Conservation (phyloP, 1,140 invertebrate species). For the Linepithema humile region DNA sequence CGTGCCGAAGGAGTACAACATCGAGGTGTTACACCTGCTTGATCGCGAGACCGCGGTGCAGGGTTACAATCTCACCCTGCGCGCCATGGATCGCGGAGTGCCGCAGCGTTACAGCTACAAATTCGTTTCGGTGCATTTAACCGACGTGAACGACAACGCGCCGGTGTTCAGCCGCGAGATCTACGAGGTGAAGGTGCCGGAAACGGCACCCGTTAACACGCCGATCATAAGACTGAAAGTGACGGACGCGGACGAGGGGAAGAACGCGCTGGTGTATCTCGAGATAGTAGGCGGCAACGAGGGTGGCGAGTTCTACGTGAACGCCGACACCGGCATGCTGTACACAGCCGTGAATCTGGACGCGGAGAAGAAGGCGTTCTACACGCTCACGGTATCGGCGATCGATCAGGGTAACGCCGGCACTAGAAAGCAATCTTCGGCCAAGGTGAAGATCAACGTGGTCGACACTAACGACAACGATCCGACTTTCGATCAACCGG, state of each 20-base stretch:
- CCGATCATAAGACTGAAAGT: constrained; percentile 94
- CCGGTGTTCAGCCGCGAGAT: constrained; percentile 95
- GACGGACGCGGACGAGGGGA: constrained; percentile 92
- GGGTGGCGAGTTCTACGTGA: constrained; percentile 94
- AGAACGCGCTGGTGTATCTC: constrained; percentile 92
- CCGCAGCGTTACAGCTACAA: constrained; percentile 91
- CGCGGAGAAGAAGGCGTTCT: constrained; percentile 94
- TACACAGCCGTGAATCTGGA: constrained; percentile 94
- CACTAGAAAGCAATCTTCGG: constrained; percentile 93
- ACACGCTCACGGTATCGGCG: constrained; percentile 96
- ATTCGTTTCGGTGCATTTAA: constrained; percentile 90
- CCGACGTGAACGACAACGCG: constrained; percentile 93
- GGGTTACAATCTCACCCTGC: constrained; percentile 94
- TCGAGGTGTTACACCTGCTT: constrained; percentile 90
- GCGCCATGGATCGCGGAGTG: constrained; percentile 92
- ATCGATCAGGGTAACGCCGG: constrained; percentile 94
- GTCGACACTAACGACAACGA: constrained; percentile 97
- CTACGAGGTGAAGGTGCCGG: constrained; percentile 94
- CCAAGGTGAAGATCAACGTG: constrained; percentile 95
- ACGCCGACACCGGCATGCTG: constrained; percentile 94
- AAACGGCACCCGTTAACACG: constrained; percentile 94
- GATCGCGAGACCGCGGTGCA: constrained; percentile 90
- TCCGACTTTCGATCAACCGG: constrained; percentile 91
- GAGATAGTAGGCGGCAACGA: constrained; percentile 97
- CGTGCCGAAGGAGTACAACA: constrained; percentile 90